Percentiles rank a stretch among this genome's conserved stretches.
phyloP scores from a whole-genome alignment of 1,140 invertebrate species.

The Spodoptera litura region DNA sequence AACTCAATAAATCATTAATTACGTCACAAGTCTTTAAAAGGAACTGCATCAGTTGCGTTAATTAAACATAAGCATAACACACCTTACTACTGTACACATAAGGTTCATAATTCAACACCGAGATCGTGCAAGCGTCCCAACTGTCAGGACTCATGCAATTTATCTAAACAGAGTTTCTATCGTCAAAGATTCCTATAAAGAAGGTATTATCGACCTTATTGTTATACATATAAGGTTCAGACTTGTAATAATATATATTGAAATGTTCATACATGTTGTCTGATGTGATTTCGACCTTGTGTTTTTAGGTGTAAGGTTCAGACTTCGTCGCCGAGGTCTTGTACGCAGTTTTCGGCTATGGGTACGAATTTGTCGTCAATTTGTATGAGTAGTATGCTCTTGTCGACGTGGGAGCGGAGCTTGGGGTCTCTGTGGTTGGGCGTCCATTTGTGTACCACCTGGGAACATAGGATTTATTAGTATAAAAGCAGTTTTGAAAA shows the following conservation, averaged over 20 bases:
- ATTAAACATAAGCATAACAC: slow-evolving; percentile 12
- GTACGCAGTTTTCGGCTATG: slow-evolving; percentile 95
- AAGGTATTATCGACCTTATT: neutral
- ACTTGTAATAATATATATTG: slow-evolving; percentile 13
- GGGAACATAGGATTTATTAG: slow-evolving; percentile 1
- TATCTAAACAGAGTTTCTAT: neutral
- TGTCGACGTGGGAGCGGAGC: slow-evolving; percentile 95
- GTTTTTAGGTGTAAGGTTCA: slow-evolving; percentile 53
- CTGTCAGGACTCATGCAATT: neutral
- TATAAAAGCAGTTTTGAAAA: too few species aligned
- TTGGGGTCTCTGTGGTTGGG: slow-evolving; percentile 95
- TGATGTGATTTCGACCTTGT: slow-evolving; percentile 29
- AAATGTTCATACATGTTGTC: slow-evolving; percentile 8
- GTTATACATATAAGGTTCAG: slow-evolving; percentile 27
- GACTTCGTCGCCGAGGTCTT: slow-evolving; percentile 92
- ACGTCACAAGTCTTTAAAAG: neutral
- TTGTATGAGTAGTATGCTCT: slow-evolving; percentile 96
- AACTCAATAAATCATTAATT: neutral
- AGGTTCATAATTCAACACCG: slow-evolving; percentile 30
- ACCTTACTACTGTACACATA: slow-evolving; percentile 12
- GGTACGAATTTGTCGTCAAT: slow-evolving; percentile 97
- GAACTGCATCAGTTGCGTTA: slow-evolving; percentile 21
- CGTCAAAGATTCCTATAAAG: too few species aligned
- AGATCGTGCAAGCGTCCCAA: slow-evolving; percentile 10
- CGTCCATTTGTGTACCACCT: slow-evolving; percentile 96